Base-by-base conservation (phyloP, 1,140 invertebrate species). In the Caenorhabditis briggsae region DNA sequence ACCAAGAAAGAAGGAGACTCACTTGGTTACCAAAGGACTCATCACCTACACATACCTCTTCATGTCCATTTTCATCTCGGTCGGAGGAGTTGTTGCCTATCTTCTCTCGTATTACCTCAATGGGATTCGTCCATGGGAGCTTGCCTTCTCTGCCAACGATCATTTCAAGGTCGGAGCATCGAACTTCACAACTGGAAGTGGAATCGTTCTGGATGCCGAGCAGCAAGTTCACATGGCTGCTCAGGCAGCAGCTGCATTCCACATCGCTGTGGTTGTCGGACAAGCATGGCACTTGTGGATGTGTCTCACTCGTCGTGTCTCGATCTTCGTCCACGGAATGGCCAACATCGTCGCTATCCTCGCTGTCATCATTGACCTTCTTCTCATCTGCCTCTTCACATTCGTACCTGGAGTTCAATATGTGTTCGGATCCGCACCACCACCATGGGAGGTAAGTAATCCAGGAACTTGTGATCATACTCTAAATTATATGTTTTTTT, bases 251-350 rank as follows among this genome's bases (percentile, higher is more conserved):
- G 85, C 87, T 25, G 85, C 87, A 50, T 88, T 83, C 85, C 85
- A 88, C 82, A 82, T 88, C 20, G 86, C 87, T 46, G 78, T 88
- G 23, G 87, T 88, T 18, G 82, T 88, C 46, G 55, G 33, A 46
- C 87, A 88, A 43, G 87, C 86, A 33, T 87, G 85, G 82, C 87
- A 88, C 61, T 56, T 88, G 53, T 88, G 87, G 87, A 88, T 88
- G 87, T 88, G 87, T 82, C 41, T 87, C 74, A 88, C 87, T 11
- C 85, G 87, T 25, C 85, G 87, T 50, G 70, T 86, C 12, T 88
- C 87, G 3, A 82, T 88, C 43, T 88, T 88, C 86, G 61, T 23
- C 16, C 87, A 88, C 48, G 87, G 87, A 55, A 86, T 88, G 33
- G 86, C 82, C 20, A 88, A 88, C 43, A 87, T 87, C 61, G 86